Evolutionary conservation across 2,888 invertebrate species (phyloP).

Genomic region (Synanthedon formicaeformis): DNA sequence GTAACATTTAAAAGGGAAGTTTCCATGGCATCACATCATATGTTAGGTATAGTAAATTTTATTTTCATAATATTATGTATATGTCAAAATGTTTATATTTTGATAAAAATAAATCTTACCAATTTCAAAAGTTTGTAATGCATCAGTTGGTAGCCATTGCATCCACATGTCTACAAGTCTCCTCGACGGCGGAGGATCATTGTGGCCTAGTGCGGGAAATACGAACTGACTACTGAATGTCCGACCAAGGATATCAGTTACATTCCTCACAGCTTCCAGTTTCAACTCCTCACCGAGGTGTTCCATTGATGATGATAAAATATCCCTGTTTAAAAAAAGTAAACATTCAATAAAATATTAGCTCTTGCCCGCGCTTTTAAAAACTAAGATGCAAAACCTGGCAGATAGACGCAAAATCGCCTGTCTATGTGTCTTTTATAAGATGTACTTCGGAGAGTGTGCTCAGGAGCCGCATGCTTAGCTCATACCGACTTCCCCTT

Average conservation of each 20-base stretch:
- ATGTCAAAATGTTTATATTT: too few species aligned
- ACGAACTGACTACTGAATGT: slow-evolving; percentile 91
- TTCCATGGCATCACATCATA: too few species aligned
- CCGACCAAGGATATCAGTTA: slow-evolving; percentile 82
- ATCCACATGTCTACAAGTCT: slow-evolving; percentile 84
- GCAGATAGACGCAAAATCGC: too few species aligned
- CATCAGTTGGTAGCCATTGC: slow-evolving; percentile 87
- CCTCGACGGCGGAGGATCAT: slow-evolving; percentile 78
- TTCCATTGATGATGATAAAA: slow-evolving; percentile 81
- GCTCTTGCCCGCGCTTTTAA: too few species aligned
- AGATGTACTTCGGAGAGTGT: too few species aligned
- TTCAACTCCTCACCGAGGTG: slow-evolving; percentile 76
- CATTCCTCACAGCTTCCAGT: slow-evolving; percentile 81
- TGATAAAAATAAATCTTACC: slow-evolving; percentile 60
- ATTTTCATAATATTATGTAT: too few species aligned
- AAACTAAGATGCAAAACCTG: too few species aligned
- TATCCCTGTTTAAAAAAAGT: slow-evolving; percentile 74
- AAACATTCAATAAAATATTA: not conserved
- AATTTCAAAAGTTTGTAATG: slow-evolving; percentile 83
- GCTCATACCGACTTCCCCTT: too few species aligned
- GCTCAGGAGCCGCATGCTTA: too few species aligned
- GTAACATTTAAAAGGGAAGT: not conserved
- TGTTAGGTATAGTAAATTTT: too few species aligned
- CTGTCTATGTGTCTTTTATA: too few species aligned
- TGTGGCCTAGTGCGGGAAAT: slow-evolving; percentile 91